These are phyloP conservation scores for Melanostigma gelatinosum DNA, from an alignment of 2,113 vertebrate species.

Conservation along the genomic window DNA sequence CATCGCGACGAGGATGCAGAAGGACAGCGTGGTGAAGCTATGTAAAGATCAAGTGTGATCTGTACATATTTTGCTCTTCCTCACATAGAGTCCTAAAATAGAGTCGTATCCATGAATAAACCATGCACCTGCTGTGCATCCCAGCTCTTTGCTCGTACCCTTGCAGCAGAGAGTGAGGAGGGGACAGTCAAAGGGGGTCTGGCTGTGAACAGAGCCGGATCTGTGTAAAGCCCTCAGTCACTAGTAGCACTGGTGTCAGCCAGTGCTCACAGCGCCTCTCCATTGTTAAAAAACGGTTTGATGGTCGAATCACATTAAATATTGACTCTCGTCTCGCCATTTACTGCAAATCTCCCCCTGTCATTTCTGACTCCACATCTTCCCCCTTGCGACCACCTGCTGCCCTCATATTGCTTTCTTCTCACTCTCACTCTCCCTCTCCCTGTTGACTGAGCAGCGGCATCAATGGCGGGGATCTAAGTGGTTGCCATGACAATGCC, in stretches of 20 bases:
- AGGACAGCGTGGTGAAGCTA: not conserved
- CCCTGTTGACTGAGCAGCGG: slow-evolving; percentile 60
- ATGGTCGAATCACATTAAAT: slow-evolving; percentile 52
- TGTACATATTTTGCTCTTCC: slow-evolving; percentile 33
- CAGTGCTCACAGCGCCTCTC: slow-evolving; percentile 16
- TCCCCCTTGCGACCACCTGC: slow-evolving; percentile 24
- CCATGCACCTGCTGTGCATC: slow-evolving; percentile 75
- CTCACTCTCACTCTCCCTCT: slow-evolving; percentile 21
- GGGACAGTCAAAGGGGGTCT: slow-evolving; percentile 19
- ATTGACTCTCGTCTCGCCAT: slow-evolving; percentile 48
- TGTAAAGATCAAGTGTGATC: slow-evolving; percentile 43
- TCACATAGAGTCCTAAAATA: slow-evolving; percentile 67
- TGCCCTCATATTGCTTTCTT: slow-evolving; percentile 28
- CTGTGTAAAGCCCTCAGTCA: slow-evolving; percentile 35
- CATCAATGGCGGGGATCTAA: slow-evolving; percentile 59
- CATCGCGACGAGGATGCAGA: not conserved
- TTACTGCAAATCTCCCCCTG: slow-evolving; percentile 29
- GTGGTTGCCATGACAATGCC: slow-evolving; percentile 73
- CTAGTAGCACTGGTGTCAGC: slow-evolving; percentile 37
- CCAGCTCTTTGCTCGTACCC: slow-evolving; percentile 48
- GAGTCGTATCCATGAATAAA: slow-evolving; percentile 75
- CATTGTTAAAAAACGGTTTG: slow-evolving; percentile 50
- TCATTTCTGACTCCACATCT: slow-evolving; percentile 34
- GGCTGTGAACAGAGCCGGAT: slow-evolving; percentile 39
- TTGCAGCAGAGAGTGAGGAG: slow-evolving; percentile 41